These are phyloP conservation scores for Protonemura montana DNA, from an alignment of 2,888 invertebrate species.

Conservation along the genomic window DNA sequence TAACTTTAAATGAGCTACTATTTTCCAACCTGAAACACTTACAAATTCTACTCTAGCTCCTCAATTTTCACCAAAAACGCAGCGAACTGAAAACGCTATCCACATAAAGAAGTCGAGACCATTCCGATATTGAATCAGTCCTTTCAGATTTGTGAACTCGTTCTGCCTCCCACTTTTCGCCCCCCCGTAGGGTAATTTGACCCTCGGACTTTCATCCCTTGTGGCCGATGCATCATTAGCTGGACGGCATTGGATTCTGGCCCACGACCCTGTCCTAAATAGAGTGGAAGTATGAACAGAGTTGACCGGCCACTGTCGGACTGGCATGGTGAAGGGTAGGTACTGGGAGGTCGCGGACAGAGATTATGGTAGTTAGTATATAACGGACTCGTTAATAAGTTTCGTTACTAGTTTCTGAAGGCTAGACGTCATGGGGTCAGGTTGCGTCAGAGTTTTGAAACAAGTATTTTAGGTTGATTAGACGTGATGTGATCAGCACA, in stretches of 20 bases:
- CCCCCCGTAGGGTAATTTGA: background rate
- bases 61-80: no score
- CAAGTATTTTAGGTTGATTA: no score
- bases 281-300: background rate
- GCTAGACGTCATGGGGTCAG: no score
- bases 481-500: no score
- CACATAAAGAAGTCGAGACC: background rate
- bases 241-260: background rate
- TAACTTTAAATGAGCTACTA: no score
- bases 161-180: background rate
- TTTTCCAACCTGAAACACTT: no score
- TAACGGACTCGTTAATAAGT: background rate
- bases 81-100: background rate
- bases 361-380: background rate
- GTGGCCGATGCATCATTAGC: background rate
- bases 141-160: background rate
- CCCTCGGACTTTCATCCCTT: background rate
- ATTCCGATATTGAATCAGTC: background rate
- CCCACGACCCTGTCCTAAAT: no score
- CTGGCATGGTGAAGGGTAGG: background rate
- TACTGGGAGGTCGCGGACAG: background rate
- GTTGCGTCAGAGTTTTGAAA: no score
- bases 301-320: background rate
- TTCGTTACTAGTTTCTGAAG: background rate
- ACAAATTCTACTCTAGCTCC: no score